A percentile compares a stretch with the other conserved stretches of the same genome.
Evolutionary conservation across 2,888 invertebrate species (phyloP).

Genomic region (Sceliomorpha sp.): DNA sequence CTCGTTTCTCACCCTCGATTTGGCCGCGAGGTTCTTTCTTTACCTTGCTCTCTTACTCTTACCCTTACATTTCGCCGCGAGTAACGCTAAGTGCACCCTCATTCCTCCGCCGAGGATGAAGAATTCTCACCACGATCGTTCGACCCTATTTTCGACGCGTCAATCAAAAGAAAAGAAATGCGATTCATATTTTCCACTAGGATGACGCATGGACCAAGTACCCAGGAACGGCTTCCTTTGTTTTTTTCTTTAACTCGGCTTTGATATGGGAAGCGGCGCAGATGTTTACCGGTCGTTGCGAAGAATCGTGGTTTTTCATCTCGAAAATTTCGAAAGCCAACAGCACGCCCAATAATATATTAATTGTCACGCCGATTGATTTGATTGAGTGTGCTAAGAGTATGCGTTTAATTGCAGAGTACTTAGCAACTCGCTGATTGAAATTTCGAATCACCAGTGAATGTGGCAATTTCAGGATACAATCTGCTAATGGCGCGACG

Average conservation of each 20-base stretch:
- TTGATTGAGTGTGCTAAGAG: slow-evolving; percentile 30
- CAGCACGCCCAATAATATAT: slow-evolving; percentile 32
- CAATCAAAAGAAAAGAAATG: slow-evolving; percentile 51
- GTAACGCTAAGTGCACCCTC: slow-evolving; percentile 54
- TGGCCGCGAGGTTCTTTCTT: slow-evolving; percentile 54
- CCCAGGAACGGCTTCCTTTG: slow-evolving; percentile 16
- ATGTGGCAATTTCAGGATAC: slow-evolving; percentile 64
- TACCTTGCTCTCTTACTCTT: slow-evolving; percentile 42
- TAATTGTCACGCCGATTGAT: slow-evolving; percentile 57
- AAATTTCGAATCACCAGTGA: slow-evolving; percentile 45
- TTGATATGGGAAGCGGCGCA: slow-evolving; percentile 15
- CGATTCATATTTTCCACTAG: slow-evolving; percentile 50
- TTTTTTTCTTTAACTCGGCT: slow-evolving; percentile 30
- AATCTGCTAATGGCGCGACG: slow-evolving; percentile 74
- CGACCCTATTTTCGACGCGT: slow-evolving; percentile 56
- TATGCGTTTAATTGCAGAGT: slow-evolving; percentile 41
- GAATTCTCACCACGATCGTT: slow-evolving; percentile 57
- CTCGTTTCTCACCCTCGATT: slow-evolving; percentile 57
- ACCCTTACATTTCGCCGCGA: slow-evolving; percentile 34
- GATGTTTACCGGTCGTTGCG: neutral
- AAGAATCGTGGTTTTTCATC: slow-evolving; percentile 3
- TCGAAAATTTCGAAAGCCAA: slow-evolving; percentile 1
- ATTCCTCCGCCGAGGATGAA: slow-evolving; percentile 38
- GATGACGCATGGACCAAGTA: slow-evolving; percentile 29
- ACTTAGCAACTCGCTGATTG: slow-evolving; percentile 60